Evolutionary conservation across 92 coral and sea anemone species (phyloP).

Genomic region (Muricea muricata): DNA sequence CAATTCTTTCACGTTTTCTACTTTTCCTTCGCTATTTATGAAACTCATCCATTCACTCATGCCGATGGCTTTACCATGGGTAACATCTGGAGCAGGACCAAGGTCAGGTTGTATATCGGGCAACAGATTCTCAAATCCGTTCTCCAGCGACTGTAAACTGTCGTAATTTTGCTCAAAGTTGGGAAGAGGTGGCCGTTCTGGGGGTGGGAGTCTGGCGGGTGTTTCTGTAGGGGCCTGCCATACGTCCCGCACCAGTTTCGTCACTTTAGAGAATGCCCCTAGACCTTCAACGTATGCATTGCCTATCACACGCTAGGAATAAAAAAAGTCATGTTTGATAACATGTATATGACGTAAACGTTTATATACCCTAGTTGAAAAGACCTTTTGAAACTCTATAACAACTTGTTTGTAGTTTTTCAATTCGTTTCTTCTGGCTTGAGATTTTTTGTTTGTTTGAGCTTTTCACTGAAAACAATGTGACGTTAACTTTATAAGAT

Average conservation of each 20-base stretch:
- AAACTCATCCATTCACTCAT: constrained; percentile 84
- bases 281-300: constrained; percentile 93
- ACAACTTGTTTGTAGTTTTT: too few relatives aligned
- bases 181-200: neutral
- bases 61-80: constrained; percentile 62
- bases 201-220: neutral
- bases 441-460: too few relatives aligned
- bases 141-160: constrained; percentile 48
- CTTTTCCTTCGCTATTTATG: constrained; percentile 78
- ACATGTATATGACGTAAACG: too few relatives aligned
- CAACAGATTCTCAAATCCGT: constrained; percentile 92
- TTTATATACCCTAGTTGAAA: too few relatives aligned
- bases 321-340: neutral
- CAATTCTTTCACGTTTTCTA: constrained; percentile 68
- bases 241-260: constrained; percentile 84
- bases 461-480: too few relatives aligned
- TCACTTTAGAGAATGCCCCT: constrained; percentile 95
- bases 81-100: constrained; percentile 79
- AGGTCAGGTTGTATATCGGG: constrained; percentile 76
- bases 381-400: too few relatives aligned
- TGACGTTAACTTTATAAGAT: too few relatives aligned
- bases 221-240: constrained; percentile 40
- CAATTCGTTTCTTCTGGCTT: too few relatives aligned
- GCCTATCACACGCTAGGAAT: constrained; percentile 74
- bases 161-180: neutral